Percentiles rank a stretch among this genome's conserved stretches.
phyloP scores from a whole-genome alignment of 2,113 vertebrate species.

The Silurus meridionalis region DNA sequence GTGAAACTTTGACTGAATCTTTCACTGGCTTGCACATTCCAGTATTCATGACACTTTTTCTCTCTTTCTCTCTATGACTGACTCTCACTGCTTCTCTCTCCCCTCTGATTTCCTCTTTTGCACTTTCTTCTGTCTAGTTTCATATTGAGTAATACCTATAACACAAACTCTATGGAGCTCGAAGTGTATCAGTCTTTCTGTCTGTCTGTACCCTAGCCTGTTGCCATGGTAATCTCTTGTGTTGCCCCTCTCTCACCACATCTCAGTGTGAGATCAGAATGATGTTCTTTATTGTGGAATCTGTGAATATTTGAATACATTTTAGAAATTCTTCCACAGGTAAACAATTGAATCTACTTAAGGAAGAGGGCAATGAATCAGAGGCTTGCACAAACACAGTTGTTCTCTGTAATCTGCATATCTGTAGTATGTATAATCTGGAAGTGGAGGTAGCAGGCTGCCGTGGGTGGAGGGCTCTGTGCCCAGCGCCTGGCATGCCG shows the following conservation, averaged over 20 bases:
- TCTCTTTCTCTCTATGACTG: constrained; percentile 10
- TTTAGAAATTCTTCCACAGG: not conserved
- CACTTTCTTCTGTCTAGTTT: not conserved
- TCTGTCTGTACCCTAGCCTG: constrained; percentile 49
- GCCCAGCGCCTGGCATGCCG: constrained; percentile 41
- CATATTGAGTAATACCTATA: not conserved
- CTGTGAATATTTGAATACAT: not conserved
- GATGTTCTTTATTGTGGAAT: not conserved
- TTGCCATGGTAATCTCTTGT: constrained; percentile 72
- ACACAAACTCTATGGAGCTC: not conserved
- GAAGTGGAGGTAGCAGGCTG: constrained; percentile 32
- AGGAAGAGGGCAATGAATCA: not conserved
- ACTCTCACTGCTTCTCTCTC: not conserved
- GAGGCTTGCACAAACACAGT: not conserved
- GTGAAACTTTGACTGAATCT: constrained; percentile 50
- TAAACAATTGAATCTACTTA: not conserved
- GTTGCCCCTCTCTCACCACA: constrained; percentile 71
- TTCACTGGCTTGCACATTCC: constrained; percentile 25
- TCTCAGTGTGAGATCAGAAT: constrained; percentile 62
- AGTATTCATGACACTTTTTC: constrained; percentile 17
- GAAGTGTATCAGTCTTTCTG: constrained; percentile 32
- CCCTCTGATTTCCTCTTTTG: not conserved
- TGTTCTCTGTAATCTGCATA: not conserved
- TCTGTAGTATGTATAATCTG: constrained; percentile 1
- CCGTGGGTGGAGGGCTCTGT: constrained; percentile 29